Percentiles rank a stretch among this genome's conserved stretches.
Evolutionary conservation across 2,113 vertebrate genomes (phyloP).

Genomic region (Pipra filicauda): DNA sequence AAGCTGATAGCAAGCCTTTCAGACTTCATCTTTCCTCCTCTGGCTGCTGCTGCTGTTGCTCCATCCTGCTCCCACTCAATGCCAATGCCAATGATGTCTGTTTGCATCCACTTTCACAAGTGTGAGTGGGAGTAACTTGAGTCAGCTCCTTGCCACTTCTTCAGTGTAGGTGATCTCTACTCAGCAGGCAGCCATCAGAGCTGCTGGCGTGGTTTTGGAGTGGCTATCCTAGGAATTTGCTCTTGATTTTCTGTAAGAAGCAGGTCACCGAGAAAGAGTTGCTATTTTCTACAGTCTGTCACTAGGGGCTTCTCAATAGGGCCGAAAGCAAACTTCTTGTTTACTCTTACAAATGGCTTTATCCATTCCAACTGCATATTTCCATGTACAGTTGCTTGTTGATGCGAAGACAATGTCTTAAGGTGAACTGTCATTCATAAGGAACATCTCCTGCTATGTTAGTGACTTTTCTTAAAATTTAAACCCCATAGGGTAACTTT

Average conservation of each 20-base stretch:
- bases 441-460: not conserved
- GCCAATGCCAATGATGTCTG: not conserved
- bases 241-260: not conserved
- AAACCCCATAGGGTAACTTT: not conserved
- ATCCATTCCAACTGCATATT: not conserved
- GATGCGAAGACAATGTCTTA: not conserved
- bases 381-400: not conserved
- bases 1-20: not conserved
- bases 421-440: not conserved
- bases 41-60: not conserved
- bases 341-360: not conserved
- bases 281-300: not conserved
- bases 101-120: conserved; percentile 1
- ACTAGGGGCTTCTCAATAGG: not conserved
- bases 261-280: not conserved
- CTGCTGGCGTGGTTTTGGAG: not conserved
- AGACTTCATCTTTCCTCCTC: not conserved
- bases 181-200: not conserved
- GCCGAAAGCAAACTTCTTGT: not conserved
- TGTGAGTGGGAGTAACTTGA: not conserved
- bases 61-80: not conserved
- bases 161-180: not conserved
- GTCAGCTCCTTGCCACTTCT: not conserved
- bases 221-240: not conserved
- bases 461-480: not conserved